Percentiles rank a stretch among this genome's conserved stretches.
These are phyloP conservation scores for Drosophila peninsularis DNA, from an alignment of 2,888 invertebrate species.

Conservation along the genomic window DNA sequence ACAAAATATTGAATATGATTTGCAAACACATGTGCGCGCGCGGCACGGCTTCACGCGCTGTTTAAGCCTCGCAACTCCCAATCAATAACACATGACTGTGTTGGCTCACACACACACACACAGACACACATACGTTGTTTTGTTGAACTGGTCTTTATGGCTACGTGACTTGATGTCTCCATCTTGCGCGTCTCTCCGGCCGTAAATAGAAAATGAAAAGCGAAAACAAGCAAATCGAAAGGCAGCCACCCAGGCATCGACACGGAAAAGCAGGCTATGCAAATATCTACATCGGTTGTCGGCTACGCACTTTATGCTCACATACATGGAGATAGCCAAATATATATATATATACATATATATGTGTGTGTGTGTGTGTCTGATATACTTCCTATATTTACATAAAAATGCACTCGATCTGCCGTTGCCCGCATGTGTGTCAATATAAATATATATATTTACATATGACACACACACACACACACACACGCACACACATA, in stretches of 20 bases:
- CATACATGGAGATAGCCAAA: slow-evolving; percentile 12
- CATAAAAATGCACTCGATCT: slow-evolving; percentile 80
- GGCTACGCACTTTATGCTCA: slow-evolving; percentile 73
- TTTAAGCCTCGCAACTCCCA: slow-evolving; percentile 53
- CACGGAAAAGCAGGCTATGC: slow-evolving; percentile 64
- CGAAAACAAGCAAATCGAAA: slow-evolving; percentile 57
- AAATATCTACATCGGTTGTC: slow-evolving; percentile 61
- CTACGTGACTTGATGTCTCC: slow-evolving; percentile 63
- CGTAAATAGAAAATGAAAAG: slow-evolving; percentile 65
- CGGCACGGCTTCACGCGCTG: slow-evolving; percentile 4
- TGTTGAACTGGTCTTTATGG: slow-evolving; percentile 21
- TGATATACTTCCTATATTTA: slow-evolving; percentile 52
- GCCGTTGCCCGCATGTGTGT: slow-evolving; percentile 52
- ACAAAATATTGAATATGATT: slow-evolving; percentile 80
- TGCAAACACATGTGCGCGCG: slow-evolving; percentile 61
- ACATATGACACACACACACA: slow-evolving; percentile 18
- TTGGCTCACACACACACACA: background rate
- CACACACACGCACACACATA: slow-evolving; percentile 14
- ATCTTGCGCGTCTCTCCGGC: slow-evolving; percentile 42
- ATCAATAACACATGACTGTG: slow-evolving; percentile 46
- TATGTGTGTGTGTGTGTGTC: background rate
- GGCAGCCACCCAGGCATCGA: slow-evolving; percentile 5
- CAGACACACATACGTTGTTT: background rate
- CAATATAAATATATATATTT: slow-evolving; percentile 59
- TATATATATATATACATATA: background rate